Percentiles rank a stretch among this genome's conserved stretches.
These are phyloP conservation scores for Tichodroma muraria DNA, from an alignment of 2,113 vertebrate genomes.

Conservation along the genomic window DNA sequence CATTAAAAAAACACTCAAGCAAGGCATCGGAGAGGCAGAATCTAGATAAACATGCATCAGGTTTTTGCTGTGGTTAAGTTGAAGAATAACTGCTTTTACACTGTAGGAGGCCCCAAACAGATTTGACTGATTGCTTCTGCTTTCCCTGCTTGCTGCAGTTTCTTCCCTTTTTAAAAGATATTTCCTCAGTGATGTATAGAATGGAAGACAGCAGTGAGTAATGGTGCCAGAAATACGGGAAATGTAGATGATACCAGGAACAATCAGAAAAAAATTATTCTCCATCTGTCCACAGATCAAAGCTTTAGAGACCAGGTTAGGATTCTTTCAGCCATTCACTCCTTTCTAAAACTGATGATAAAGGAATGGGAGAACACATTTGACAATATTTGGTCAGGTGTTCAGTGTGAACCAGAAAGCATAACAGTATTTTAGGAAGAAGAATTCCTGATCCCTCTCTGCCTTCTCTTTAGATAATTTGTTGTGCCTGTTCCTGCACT, in stretches of 20 bases:
- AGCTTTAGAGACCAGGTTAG: neutral
- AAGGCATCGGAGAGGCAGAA: neutral
- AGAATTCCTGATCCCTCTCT: neutral
- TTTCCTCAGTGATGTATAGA: neutral
- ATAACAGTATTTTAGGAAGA: neutral
- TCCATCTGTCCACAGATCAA: neutral
- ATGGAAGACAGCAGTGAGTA: neutral
- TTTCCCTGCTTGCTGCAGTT: neutral
- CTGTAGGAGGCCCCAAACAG: neutral
- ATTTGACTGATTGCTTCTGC: neutral
- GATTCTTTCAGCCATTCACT: neutral
- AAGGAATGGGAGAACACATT: neutral
- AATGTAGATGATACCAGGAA: neutral
- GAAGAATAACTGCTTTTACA: constrained; percentile 31
- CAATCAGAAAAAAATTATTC: neutral
- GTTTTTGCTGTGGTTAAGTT: constrained; percentile 16
- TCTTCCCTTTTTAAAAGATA: neutral
- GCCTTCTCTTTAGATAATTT: neutral
- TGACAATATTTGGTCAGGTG: neutral
- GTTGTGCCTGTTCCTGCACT: neutral
- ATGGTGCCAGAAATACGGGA: neutral
- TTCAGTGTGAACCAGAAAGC: neutral
- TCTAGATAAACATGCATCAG: neutral
- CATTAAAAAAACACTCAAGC: neutral
- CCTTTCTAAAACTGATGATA: neutral